Base-by-base conservation (phyloP, 2,888 invertebrate species). In the Enchytraeus crypticus region DNA sequence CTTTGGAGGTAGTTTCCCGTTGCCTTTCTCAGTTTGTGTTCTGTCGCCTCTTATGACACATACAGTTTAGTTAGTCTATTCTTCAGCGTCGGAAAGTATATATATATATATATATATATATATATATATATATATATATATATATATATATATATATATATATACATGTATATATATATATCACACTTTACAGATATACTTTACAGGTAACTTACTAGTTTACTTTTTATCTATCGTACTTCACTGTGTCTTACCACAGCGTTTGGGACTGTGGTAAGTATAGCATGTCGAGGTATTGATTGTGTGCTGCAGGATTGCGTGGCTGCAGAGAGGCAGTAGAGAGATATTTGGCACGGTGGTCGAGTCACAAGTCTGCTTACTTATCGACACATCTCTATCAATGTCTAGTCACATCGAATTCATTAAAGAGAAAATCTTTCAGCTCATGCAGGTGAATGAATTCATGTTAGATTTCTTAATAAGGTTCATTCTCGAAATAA, bases 321-420 rank as follows among this genome's bases (percentile, higher is more conserved):
- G 78, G 78, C 67, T 79, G 59, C 74, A 75, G 43, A 73, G 76
- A 68, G 78, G 79, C 2, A 78, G 77, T 59, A 69, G 79, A 21
- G 77, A 77, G 58, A 64, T 79, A 55, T 79, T 79, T 71, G 79
- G 79, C 11, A 77, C 77, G 34, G 71, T 79, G n/a, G 72, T 77
- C 23, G 79, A 79, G 66, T 75, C 76, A 38, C 71, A 75, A 62
- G 72, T 79, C 53, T 79, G 77, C 67, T 70, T 79, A 38, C 69
- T 79, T 11, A 72, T 79, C 46, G 79, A 79, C 64, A 76, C 74
- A 8, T 79, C 79, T 38, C 70, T 72, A 33, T 77, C 77, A 23
- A 79, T 79, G 79, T 71, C 72, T 49, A 72, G 75, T 38, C 75
- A 74, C 66, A 70, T 79, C 5, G 72, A 73, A 64, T 79, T 77